Percentiles rank a stretch among this genome's conserved stretches.
These are phyloP conservation scores for Phalacrocorax aristotelis DNA, from an alignment of 2,113 vertebrate species.

Conservation along the genomic window DNA sequence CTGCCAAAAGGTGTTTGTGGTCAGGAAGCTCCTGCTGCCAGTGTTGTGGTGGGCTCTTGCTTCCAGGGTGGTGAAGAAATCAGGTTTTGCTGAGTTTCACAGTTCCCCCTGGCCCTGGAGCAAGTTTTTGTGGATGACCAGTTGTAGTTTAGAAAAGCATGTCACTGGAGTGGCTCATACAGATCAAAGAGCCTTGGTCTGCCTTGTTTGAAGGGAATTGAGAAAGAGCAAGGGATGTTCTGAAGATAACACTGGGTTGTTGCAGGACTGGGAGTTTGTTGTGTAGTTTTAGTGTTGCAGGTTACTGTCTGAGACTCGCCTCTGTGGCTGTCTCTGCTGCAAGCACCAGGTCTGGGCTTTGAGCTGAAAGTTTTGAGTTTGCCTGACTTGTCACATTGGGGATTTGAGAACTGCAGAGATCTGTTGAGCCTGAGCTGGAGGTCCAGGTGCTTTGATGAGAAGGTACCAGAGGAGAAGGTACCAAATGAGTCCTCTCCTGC, in stretches of 20 bases:
- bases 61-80: background rate
- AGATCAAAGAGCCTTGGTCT: background rate
- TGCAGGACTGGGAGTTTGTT: background rate
- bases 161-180: background rate
- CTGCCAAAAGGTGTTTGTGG: background rate
- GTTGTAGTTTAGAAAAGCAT: background rate
- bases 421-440: background rate
- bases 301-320: background rate
- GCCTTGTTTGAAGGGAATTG: background rate
- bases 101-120: background rate
- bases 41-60: background rate
- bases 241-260: background rate
- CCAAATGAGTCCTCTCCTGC: background rate
- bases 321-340: background rate
- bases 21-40: background rate
- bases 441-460: background rate
- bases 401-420: background rate
- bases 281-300: background rate
- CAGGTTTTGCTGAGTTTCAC: background rate
- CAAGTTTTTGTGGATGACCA: background rate
- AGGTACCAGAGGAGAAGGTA: background rate
- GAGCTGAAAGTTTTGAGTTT: background rate
- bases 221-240: background rate
- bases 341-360: background rate
- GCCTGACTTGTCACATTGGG: fast-evolving